Evolutionary conservation across 2,888 invertebrate species (phyloP).

Genomic region (Parelbella ahira): DNA sequence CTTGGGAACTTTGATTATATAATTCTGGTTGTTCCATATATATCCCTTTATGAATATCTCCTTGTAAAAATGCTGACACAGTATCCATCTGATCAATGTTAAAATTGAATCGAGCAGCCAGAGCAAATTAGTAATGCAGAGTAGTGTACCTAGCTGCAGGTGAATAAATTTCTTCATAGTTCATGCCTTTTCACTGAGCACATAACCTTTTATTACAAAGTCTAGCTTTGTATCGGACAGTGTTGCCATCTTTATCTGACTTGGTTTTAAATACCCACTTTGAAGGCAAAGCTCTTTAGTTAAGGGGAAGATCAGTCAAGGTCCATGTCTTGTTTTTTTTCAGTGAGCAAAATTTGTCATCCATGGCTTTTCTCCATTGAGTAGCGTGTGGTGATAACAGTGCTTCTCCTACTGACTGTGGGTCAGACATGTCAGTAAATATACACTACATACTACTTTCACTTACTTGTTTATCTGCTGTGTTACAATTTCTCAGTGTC

Average conservation of each 20-base stretch:
- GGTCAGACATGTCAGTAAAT: slow-evolving; percentile 2
- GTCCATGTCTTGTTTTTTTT: slow-evolving; percentile 11
- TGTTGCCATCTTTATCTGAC: neutral
- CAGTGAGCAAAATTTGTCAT: slow-evolving; percentile 15
- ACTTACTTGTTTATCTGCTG: too few relatives aligned
- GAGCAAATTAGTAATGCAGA: slow-evolving; percentile 26
- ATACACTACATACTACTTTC: slow-evolving; percentile 1
- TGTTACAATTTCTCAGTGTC: too few relatives aligned
- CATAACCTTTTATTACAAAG: slow-evolving; percentile 32
- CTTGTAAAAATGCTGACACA: slow-evolving; percentile 30
- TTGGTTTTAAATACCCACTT: neutral
- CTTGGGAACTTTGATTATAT: slow-evolving; percentile 1
- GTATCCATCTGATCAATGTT: slow-evolving; percentile 31
- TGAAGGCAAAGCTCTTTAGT: slow-evolving; percentile 3
- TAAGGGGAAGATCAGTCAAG: neutral
- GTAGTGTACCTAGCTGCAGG: slow-evolving; percentile 33
- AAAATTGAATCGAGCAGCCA: slow-evolving; percentile 23
- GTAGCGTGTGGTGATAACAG: slow-evolving; percentile 6
- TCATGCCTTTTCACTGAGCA: slow-evolving; percentile 27
- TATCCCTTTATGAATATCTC: slow-evolving; percentile 29
- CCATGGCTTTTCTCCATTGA: slow-evolving; percentile 27
- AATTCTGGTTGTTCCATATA: slow-evolving; percentile 30
- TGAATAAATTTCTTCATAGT: slow-evolving; percentile 30
- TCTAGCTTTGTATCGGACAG: slow-evolving; percentile 29
- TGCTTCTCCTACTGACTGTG: slow-evolving; percentile 3